Evolutionary conservation across 1,140 invertebrate genomes (phyloP).

Genomic region (Drosophila ohnishii): DNA sequence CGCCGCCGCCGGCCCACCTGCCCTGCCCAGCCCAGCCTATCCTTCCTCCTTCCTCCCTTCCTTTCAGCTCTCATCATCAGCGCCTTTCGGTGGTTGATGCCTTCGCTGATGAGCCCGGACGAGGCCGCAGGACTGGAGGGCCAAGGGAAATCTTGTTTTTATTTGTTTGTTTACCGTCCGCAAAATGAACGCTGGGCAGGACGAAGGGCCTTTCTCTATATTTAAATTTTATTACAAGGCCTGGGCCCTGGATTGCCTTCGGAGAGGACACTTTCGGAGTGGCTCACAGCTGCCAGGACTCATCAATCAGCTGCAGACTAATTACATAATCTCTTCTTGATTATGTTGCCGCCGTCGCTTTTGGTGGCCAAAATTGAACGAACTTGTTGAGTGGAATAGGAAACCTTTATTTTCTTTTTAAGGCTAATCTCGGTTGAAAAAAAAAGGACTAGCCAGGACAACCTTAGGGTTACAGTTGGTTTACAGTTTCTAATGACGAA

Average conservation of each 20-base stretch:
- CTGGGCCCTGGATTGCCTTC: constrained; percentile 65
- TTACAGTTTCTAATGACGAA: constrained; percentile 6
- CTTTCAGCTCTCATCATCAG: constrained; percentile 45
- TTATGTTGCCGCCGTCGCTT: constrained; percentile 62
- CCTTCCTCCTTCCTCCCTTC: neutral
- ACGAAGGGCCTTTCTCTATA: constrained; percentile 52
- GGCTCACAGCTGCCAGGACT: constrained; percentile 74
- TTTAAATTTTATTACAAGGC: constrained; percentile 77
- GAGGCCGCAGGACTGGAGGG: constrained; percentile 11
- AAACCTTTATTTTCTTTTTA: constrained; percentile 31
- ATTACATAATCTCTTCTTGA: constrained; percentile 83
- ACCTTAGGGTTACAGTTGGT: neutral
- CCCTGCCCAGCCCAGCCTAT: neutral
- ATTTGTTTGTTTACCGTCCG: constrained; percentile 81
- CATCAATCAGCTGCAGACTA: constrained; percentile 83
- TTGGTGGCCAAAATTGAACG: constrained; percentile 40
- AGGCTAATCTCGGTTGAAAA: constrained; percentile 16
- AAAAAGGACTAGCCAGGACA: neutral
- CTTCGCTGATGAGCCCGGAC: constrained; percentile 55
- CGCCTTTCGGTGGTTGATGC: constrained; percentile 68
- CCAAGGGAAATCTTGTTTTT: constrained; percentile 73
- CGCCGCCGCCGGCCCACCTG: constrained; percentile 15
- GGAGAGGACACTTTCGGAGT: constrained; percentile 44
- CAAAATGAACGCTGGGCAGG: constrained; percentile 74
- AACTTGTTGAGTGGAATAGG: constrained; percentile 49